Conservation (phyloP, 2,888 invertebrate species). For the Liodrosophila aerea region DNA sequence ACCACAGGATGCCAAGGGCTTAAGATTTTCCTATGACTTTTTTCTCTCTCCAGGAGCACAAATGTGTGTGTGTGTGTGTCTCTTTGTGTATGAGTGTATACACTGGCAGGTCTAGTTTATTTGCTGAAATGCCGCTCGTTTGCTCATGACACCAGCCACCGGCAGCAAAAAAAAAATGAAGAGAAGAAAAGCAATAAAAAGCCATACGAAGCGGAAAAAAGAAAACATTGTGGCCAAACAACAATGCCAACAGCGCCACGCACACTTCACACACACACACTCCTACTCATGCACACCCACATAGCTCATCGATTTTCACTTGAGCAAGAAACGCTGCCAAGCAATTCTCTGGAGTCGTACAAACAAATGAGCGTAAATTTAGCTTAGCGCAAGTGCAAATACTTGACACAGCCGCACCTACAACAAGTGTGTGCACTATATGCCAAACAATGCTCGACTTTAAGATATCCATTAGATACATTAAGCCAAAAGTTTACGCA, state of each 20-base stretch:
- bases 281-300: constrained; percentile 14
- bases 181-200: constrained; percentile 70
- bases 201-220: constrained; percentile 66
- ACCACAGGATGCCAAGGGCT: constrained; percentile 51
- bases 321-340: constrained; percentile 51
- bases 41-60: constrained; percentile 5
- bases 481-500: not conserved
- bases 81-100: constrained; percentile 19
- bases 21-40: constrained; percentile 33
- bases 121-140: constrained; percentile 72
- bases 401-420: constrained; percentile 75
- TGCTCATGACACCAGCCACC: constrained; percentile 73
- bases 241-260: constrained; percentile 60
- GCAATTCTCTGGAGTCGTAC: constrained; percentile 66
- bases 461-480: constrained; percentile 12
- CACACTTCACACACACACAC: constrained; percentile 41
- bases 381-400: constrained; percentile 75
- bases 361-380: constrained; percentile 79
- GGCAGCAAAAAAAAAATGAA: constrained; percentile 28
- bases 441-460: not conserved
- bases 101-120: constrained; percentile 67
- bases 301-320: constrained; percentile 70
- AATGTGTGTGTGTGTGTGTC: constrained; percentile 4
- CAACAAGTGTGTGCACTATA: constrained; percentile 15
- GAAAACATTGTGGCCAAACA: constrained; percentile 74